phyloP scores from a whole-genome alignment of 2,888 invertebrate species.

The Agonopterix arenella region DNA sequence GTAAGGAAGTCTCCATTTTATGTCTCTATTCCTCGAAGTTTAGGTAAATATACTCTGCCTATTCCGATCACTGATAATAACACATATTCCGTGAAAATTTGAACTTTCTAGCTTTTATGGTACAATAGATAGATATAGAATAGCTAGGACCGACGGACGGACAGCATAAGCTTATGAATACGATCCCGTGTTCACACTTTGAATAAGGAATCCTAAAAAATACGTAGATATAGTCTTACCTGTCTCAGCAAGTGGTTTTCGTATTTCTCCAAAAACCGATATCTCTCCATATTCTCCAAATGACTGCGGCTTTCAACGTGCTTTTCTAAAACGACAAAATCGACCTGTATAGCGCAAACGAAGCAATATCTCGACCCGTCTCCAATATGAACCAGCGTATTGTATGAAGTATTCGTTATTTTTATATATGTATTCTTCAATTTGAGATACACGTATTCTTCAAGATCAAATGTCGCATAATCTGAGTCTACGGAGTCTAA shows the following conservation, averaged over 20 bases:
- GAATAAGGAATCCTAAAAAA: not conserved
- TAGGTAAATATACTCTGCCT: too few relatives aligned
- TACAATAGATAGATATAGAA: too few relatives aligned
- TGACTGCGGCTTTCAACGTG: constrained; percentile 18
- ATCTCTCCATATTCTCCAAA: constrained; percentile 17
- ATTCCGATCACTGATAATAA: too few relatives aligned
- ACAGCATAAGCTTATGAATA: too few relatives aligned
- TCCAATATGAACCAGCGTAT: constrained; percentile 18
- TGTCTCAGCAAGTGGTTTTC: constrained; percentile 30
- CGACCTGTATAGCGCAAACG: constrained; percentile 10
- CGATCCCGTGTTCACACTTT: not conserved
- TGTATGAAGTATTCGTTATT: constrained; percentile 14
- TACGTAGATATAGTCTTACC: constrained; percentile 17
- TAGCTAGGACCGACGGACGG: too few relatives aligned
- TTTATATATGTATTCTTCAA: constrained; percentile 17
- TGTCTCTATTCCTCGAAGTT: too few relatives aligned
- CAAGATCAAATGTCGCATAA: constrained; percentile 13
- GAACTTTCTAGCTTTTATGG: too few relatives aligned
- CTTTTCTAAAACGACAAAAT: constrained; percentile 3
- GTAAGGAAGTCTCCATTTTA: too few relatives aligned
- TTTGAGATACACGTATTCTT: constrained; percentile 22
- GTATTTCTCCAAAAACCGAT: constrained; percentile 26
- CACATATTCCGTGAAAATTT: too few relatives aligned
- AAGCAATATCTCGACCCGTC: constrained; percentile 20
- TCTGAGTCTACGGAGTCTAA: constrained; percentile 8